These are phyloP conservation scores for Azemiops feae DNA, from an alignment of 2,113 vertebrate species.

Conservation along the genomic window DNA sequence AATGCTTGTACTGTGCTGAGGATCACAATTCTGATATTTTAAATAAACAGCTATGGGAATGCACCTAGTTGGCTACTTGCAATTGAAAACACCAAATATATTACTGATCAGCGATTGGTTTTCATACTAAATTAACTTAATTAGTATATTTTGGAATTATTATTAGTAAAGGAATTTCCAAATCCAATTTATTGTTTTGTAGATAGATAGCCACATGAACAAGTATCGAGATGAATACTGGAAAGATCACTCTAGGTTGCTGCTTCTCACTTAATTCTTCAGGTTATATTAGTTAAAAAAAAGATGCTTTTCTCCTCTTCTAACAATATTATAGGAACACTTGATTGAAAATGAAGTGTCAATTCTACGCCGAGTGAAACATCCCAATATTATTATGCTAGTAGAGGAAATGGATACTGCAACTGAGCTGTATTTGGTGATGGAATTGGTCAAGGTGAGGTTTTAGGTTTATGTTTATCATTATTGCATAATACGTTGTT, in stretches of 20 bases:
- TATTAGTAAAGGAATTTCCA: not conserved
- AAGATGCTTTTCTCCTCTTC: not conserved
- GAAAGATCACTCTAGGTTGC: not conserved
- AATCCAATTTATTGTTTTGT: constrained; percentile 9
- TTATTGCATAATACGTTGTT: not conserved
- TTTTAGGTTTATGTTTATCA: not conserved
- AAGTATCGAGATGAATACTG: not conserved
- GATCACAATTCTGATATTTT: not conserved
- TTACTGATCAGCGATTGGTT: constrained; percentile 16
- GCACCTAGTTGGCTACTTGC: not conserved
- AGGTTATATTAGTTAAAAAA: not conserved
- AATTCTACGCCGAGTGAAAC: constrained; percentile 90
- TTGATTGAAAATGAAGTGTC: constrained; percentile 97
- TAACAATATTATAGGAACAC: constrained; percentile 80
- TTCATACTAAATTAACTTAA: constrained; percentile 6
- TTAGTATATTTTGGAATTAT: constrained; percentile 6
- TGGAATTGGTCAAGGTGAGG: constrained; percentile 95
- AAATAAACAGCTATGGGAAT: not conserved
- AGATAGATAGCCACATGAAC: not conserved
- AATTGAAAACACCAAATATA: not conserved
- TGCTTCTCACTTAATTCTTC: not conserved
- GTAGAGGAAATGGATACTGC: constrained; percentile 94
- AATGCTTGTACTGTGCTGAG: not conserved
- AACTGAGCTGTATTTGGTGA: constrained; percentile 90
- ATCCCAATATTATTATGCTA: constrained; percentile 98